A percentile compares a stretch with the other conserved stretches of the same genome.
Conservation (phyloP, 2,797 vertebrate genomes). For the Pangasius sanitwongsei region DNA sequence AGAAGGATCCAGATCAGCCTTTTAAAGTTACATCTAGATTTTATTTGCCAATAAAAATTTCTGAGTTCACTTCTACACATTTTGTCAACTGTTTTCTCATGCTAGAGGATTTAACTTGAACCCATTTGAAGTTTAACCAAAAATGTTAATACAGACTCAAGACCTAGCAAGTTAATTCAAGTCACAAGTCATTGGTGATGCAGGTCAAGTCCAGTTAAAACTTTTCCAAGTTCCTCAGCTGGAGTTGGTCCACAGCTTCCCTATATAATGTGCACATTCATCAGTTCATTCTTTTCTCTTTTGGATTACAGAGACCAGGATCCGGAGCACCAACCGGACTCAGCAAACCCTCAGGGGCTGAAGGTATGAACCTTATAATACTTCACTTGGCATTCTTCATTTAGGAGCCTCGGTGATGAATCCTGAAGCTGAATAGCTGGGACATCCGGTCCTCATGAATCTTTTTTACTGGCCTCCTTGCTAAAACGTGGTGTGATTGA, state of each 20-base stretch:
- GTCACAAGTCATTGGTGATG: too few relatives aligned
- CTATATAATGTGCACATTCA: neutral
- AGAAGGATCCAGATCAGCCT: neutral
- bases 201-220: neutral
- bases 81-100: neutral
- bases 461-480: neutral
- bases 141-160: neutral
- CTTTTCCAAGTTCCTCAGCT: neutral
- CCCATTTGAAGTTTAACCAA: neutral
- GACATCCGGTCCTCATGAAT: neutral
- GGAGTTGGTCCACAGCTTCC: neutral
- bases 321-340: slow-evolving; percentile 45
- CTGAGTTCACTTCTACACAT: neutral
- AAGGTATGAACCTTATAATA: slow-evolving; percentile 41
- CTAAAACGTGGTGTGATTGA: neutral
- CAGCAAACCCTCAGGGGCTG: slow-evolving; percentile 48
- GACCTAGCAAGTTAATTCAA: neutral
- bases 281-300: slow-evolving; percentile 10
- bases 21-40: neutral
- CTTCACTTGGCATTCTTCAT: neutral
- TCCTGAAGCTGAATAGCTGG: neutral
- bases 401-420: slow-evolving; percentile 9
- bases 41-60: neutral
- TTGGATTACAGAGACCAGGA: slow-evolving; percentile 54
- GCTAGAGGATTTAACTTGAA: neutral